Base-by-base conservation (phyloP, 2,113 vertebrate species). In the Noctilio leporinus region DNA sequence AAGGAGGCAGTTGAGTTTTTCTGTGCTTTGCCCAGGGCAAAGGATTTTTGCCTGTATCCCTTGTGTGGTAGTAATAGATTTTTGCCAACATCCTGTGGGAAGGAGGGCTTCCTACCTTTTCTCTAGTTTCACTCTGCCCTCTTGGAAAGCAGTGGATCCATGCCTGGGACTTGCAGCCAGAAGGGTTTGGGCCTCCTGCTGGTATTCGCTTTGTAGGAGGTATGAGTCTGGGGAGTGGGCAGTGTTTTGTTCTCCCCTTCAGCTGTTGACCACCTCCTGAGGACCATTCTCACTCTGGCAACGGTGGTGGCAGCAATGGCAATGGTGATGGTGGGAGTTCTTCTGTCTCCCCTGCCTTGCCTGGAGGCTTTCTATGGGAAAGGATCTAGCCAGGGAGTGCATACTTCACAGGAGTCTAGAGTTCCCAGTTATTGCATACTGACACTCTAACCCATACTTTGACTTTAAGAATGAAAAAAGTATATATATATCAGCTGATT, bases 221-320 rank as follows among this genome's bases (percentile, higher is more conserved):
- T 35, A 62, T 59, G 30, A 49, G 12, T 26, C 17, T 40, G 3
- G 8, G 78, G 45, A 38, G 16, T 1, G 10, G 72, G 45, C 3
- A 12, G 1, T n/a, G 28, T 38, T n/a, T 26, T 43, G 20, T 19
- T 40, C 26, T 67, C 40, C 45, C 15, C 10, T 10, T 26, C 30
- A 75, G 30, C 30, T 62, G 20, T 53, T 33, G 30, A 28, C 28
- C 8, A 38, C 11, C 35, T 75, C 67, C 53, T 24, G n/a, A 10
- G 28, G 43, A 17, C 28, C 49, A 28, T 5, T 35, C 26, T 84
- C 49, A 38, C 2, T 3, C 3, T 3, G 1, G 19, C 17, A 22
- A 16, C 0, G 2, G 24, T 14, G 51, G 30, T 30, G 14, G 12
- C 15, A 14, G 62, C 14, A 15, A 33, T n/a, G 33, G 8, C 0